Base-by-base conservation (phyloP, 2,113 vertebrate species). In the Gopherus flavomarginatus region DNA sequence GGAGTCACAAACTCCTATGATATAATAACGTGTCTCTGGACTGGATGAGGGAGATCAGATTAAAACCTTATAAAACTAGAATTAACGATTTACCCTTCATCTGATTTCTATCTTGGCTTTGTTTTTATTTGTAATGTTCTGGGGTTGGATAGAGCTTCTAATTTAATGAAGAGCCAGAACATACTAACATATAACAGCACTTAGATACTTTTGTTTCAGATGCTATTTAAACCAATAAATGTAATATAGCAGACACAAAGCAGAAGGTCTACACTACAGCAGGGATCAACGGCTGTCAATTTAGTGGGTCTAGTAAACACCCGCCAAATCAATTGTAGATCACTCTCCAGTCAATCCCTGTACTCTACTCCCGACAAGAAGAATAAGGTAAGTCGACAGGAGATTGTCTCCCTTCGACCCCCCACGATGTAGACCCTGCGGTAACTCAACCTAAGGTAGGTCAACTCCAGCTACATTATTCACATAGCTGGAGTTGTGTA, bases 241-340 rank as follows among this genome's bases (percentile, higher is more conserved):
- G 35, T 69, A 69, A 69, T 72, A 38, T 22, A 53, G n/a, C 38
- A 21, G 26, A 16, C 38, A 16, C 29, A 17, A 75, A 82, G 10
- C 7, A 72, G n/a, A 53, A 44, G 21, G 53, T 54, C 21, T 54
- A 54, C 53, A 22, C 21, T 54, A 54, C 3, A 8, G 21, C 53
- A 54, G 53, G 14, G 19, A 54, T 54, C 21, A 3, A 22, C 3
- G 8, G 53, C 8, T 0, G 21, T 22, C 3, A 8, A 54, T 54
- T 54, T 54, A 54, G 53, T 6, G 8, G 53, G 21, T 54, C 21
- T 54, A 54, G 21, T 54, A 54, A 22, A 54, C 21, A 54, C 53
- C 21, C 1, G 8, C 53, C 21, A 54, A 22, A 54, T 54, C 21
- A 8, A 54, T 8, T 9, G 19, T 21, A 54, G 53, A 9, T 54